phyloP scores from a whole-genome alignment of 2,888 invertebrate species.

The Scotopteryx bipunctaria region DNA sequence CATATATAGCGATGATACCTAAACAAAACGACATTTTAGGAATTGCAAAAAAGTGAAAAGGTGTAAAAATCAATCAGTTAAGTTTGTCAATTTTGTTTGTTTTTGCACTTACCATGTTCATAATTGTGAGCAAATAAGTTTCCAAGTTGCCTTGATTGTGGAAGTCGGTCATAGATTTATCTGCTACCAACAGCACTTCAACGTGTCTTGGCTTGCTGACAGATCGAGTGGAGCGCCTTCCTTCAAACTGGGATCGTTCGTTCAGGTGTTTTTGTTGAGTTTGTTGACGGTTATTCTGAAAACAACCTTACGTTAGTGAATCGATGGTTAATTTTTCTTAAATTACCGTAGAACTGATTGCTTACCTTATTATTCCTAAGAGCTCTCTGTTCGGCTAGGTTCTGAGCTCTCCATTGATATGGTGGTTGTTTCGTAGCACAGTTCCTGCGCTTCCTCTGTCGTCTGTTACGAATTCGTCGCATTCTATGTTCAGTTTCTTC shows the following conservation, averaged over 20 bases:
- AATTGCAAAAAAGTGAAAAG: neutral
- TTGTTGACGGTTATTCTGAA: conserved; percentile 58
- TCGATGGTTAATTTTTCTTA: neutral
- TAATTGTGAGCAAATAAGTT: conserved; percentile 93
- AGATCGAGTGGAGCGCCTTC: conserved; percentile 79
- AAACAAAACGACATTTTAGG: conserved; percentile 27
- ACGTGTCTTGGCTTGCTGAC: conserved; percentile 91
- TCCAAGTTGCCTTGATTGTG: conserved; percentile 93
- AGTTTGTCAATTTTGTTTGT: conserved; percentile 6
- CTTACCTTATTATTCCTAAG: conserved; percentile 47
- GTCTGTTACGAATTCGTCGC: conserved; percentile 60
- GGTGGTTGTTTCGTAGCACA: conserved; percentile 78
- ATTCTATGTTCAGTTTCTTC: conserved; percentile 50
- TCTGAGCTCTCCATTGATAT: conserved; percentile 67
- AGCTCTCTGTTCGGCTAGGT: conserved; percentile 45
- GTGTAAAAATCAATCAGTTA: neutral
- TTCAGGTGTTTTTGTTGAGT: conserved; percentile 51
- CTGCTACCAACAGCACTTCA: conserved; percentile 94
- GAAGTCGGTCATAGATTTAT: conserved; percentile 93
- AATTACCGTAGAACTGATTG: neutral
- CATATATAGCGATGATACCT: conserved; percentile 91
- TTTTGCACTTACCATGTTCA: conserved; percentile 90
- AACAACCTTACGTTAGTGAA: conserved; percentile 12
- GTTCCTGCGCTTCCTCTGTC: conserved; percentile 59
- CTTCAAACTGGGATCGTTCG: conserved; percentile 39